Percentiles rank a stretch among this genome's conserved stretches.
These are phyloP conservation scores for Agriotes lineatus DNA, from an alignment of 2,888 invertebrate species.

Conservation along the genomic window DNA sequence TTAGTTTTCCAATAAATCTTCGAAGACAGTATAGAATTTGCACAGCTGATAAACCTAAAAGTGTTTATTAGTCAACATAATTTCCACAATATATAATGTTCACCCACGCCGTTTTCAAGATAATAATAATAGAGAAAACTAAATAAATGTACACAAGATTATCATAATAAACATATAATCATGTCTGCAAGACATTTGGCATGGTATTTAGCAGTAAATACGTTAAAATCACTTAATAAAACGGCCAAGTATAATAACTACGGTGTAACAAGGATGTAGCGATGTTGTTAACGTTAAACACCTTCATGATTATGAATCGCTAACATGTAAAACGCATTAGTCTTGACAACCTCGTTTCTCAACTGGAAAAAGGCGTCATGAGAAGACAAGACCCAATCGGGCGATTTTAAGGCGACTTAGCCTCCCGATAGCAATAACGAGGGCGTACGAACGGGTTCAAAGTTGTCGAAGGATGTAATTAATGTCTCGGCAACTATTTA, in stretches of 20 bases:
- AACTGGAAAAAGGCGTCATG: slow-evolving; percentile 41
- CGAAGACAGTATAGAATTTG: no score
- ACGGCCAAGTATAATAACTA: slow-evolving; percentile 59
- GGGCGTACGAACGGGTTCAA: slow-evolving; percentile 10
- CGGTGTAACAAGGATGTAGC: slow-evolving; percentile 63
- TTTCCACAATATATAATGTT: no score
- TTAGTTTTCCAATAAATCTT: no score
- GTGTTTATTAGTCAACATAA: no score
- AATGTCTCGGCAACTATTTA: slow-evolving; percentile 59
- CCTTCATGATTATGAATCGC: slow-evolving; percentile 63
- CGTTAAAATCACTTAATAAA: slow-evolving; percentile 62
- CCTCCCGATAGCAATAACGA: slow-evolving; percentile 4
- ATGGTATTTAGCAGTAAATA: slow-evolving; percentile 46
- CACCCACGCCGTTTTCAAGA: no score
- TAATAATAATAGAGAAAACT: background rate
- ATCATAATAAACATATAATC: slow-evolving; percentile 26
- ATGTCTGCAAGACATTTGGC: slow-evolving; percentile 29
- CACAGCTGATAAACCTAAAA: no score
- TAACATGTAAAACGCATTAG: slow-evolving; percentile 65
- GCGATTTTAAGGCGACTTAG: slow-evolving; percentile 12
- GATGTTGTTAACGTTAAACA: slow-evolving; percentile 65
- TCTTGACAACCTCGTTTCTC: slow-evolving; percentile 57
- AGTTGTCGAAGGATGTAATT: slow-evolving; percentile 46
- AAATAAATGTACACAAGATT: slow-evolving; percentile 21
- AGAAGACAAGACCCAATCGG: slow-evolving; percentile 33